Conservation (phyloP, 2,113 vertebrate genomes). For the Hemiscyllium ocellatum region DNA sequence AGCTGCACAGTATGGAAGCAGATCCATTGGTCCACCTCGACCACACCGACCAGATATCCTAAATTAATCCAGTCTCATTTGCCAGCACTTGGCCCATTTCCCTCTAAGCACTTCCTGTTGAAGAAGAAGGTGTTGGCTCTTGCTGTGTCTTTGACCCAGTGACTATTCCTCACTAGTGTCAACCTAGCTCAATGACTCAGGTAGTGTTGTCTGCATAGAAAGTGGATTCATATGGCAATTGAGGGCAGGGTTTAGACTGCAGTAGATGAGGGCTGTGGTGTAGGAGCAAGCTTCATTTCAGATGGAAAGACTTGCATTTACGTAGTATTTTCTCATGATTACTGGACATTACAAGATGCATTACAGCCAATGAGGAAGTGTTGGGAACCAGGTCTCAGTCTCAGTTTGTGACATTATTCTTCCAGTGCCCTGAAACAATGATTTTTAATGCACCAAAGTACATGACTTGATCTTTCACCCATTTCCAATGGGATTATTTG, state of each 20-base stretch:
- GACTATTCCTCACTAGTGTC: not conserved
- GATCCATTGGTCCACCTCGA: too few relatives aligned
- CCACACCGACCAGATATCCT: too few relatives aligned
- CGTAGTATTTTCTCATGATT: not conserved
- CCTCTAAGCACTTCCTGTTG: not conserved
- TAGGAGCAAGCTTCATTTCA: not conserved
- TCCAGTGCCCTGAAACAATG: not conserved
- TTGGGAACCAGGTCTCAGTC: not conserved
- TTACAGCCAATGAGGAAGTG: not conserved
- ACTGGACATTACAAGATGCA: not conserved
- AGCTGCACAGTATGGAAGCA: too few relatives aligned
- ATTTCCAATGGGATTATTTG: not conserved
- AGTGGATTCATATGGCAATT: not conserved
- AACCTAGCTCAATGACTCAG: not conserved
- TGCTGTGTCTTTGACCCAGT: not conserved
- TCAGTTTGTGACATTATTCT: not conserved
- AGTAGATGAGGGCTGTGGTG: not conserved
- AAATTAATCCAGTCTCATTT: too few relatives aligned
- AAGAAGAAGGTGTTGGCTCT: not conserved
- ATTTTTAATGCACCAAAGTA: not conserved
- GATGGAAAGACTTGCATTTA: not conserved
- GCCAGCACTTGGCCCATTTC: too few relatives aligned
- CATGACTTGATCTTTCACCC: not conserved
- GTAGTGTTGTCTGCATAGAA: not conserved
- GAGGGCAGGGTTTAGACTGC: not conserved